A percentile compares a stretch with the other conserved stretches of the same genome.
phyloP scores from a whole-genome alignment of 1,140 invertebrate genomes.

The Liolophura sinensis region DNA sequence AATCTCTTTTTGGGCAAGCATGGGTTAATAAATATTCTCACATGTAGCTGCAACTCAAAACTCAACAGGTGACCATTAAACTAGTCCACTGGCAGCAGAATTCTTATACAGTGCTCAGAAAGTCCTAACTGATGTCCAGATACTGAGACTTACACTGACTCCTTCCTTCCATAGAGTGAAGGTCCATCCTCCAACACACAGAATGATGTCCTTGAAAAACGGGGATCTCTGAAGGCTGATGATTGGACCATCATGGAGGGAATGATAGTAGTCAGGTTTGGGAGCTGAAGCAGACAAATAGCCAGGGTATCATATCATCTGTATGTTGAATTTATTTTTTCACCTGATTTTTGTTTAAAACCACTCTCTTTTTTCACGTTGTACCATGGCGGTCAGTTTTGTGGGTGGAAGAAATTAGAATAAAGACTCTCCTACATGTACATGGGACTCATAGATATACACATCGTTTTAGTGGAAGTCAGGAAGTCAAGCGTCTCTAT shows the following conservation, averaged over 20 bases:
- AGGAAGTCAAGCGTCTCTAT: too few relatives aligned
- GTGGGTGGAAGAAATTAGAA: too few relatives aligned
- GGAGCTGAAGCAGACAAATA: constrained; percentile 43
- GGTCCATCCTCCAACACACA: constrained; percentile 60
- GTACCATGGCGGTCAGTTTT: too few relatives aligned
- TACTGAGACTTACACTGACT: constrained; percentile 42
- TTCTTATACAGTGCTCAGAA: too few relatives aligned
- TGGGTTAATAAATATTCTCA: neutral
- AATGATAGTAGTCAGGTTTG: constrained; percentile 56
- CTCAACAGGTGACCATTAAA: neutral
- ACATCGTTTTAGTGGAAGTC: too few relatives aligned
- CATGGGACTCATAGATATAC: too few relatives aligned
- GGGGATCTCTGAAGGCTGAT: constrained; percentile 56
- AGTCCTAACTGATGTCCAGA: neutral
- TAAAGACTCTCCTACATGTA: too few relatives aligned
- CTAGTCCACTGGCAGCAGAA: too few relatives aligned
- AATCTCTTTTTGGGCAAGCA: neutral
- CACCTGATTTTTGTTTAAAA: too few relatives aligned
- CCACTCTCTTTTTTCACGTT: too few relatives aligned
- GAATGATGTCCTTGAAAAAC: constrained; percentile 60
- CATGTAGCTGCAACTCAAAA: neutral
- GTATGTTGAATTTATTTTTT: too few relatives aligned
- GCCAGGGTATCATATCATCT: neutral
- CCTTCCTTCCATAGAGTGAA: constrained; percentile 60
- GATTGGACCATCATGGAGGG: constrained; percentile 58